phyloP scores from a whole-genome alignment of 2,888 invertebrate genomes.

The Nephrocerus scutellatus region DNA sequence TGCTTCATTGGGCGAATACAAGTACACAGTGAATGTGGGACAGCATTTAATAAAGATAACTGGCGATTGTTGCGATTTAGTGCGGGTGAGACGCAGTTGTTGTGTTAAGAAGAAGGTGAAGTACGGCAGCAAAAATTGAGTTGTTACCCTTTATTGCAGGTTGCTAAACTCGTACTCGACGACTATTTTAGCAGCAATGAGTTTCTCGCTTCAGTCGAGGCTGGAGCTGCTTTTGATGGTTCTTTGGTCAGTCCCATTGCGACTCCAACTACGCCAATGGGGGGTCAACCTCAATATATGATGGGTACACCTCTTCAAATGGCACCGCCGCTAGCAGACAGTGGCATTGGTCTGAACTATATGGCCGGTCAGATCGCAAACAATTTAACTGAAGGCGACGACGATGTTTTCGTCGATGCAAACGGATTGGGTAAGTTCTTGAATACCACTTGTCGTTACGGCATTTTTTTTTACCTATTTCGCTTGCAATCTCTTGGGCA shows the following conservation, averaged over 20 bases:
- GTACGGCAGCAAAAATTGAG: no score
- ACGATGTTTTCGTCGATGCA: slow-evolving; percentile 44
- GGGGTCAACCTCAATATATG: slow-evolving; percentile 36
- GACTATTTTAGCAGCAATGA: slow-evolving; percentile 63
- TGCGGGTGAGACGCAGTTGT: slow-evolving; percentile 57
- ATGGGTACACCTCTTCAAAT: slow-evolving; percentile 34
- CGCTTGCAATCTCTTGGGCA: slow-evolving; percentile 3
- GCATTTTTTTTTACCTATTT: slow-evolving; percentile 17
- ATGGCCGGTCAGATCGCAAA: slow-evolving; percentile 33
- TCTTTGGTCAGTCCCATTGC: slow-evolving; percentile 41
- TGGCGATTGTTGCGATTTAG: slow-evolving; percentile 75
- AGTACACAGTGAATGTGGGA: slow-evolving; percentile 79
- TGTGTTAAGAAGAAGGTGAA: background rate
- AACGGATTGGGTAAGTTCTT: slow-evolving; percentile 28
- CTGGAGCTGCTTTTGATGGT: slow-evolving; percentile 45
- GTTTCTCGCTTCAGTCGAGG: slow-evolving; percentile 46
- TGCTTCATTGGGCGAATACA: slow-evolving; percentile 78
- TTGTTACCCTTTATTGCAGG: slow-evolving; percentile 50
- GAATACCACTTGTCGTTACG: slow-evolving; percentile 1
- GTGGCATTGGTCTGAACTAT: slow-evolving; percentile 46
- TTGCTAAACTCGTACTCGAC: slow-evolving; percentile 79
- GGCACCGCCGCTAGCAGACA: slow-evolving; percentile 40
- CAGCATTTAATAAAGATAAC: slow-evolving; percentile 78
- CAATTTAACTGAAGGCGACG: slow-evolving; percentile 39
- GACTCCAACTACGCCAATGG: slow-evolving; percentile 42